Evolutionary conservation across 2,797 vertebrate genomes (phyloP).

Genomic region (Halcyon chelicuti): DNA sequence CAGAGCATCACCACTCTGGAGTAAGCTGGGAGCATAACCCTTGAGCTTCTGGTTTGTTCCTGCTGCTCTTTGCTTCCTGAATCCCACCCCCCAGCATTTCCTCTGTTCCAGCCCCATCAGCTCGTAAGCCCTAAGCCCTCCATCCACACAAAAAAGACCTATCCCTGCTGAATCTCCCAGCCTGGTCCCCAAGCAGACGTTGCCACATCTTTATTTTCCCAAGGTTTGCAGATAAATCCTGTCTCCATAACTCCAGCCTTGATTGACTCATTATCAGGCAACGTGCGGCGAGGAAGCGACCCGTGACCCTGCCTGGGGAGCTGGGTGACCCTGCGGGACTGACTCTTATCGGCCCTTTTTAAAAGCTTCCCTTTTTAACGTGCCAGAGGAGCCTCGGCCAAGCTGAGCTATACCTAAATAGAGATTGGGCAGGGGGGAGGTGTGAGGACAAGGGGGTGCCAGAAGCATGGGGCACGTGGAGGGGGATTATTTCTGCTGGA

Average conservation of each 20-base stretch:
- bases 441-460: background rate
- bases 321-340: background rate
- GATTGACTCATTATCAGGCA: slow-evolving; percentile 31
- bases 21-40: rapidly evolving
- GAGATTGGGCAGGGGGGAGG: too few species aligned
- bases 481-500: background rate
- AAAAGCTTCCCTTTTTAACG: background rate
- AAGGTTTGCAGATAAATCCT: slow-evolving; percentile 44
- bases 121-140: background rate
- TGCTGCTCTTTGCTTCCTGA: background rate
- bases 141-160: background rate
- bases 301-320: slow-evolving; percentile 28
- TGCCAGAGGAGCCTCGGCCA: background rate
- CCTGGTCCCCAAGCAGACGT: rapidly evolving
- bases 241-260: background rate
- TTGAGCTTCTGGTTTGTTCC: background rate
- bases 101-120: background rate
- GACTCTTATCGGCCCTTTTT: background rate
- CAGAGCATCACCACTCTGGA: rapidly evolving
- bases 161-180: background rate
- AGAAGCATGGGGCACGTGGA: rapidly evolving
- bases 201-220: background rate
- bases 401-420: rapidly evolving
- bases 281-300: background rate
- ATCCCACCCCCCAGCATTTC: rapidly evolving